Conservation (phyloP, 1,140 invertebrate species). For the Eueides isabella region DNA sequence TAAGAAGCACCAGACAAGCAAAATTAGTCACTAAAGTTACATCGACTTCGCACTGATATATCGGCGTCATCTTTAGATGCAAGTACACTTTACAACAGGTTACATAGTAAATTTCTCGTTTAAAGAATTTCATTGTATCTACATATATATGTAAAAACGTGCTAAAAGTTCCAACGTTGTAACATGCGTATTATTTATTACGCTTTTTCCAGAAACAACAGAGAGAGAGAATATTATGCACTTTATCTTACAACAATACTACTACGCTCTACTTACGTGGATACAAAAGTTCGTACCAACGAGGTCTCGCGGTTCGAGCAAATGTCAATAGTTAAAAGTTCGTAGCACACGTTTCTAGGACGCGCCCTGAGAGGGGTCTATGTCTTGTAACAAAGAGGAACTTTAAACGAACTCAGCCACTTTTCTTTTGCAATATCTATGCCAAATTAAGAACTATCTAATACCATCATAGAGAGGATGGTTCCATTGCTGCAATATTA, state of each 20-base stretch:
- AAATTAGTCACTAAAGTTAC: too few relatives aligned
- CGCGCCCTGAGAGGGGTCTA: background rate
- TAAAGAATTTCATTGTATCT: too few relatives aligned
- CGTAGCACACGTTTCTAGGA: background rate
- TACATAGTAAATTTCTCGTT: too few relatives aligned
- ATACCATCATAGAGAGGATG: too few relatives aligned
- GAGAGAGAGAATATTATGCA: background rate
- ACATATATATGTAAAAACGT: too few relatives aligned
- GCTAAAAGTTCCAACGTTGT: background rate
- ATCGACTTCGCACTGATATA: too few relatives aligned
- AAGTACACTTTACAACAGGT: too few relatives aligned
- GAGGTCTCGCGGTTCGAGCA: background rate
- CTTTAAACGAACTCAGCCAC: background rate
- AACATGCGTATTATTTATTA: background rate
- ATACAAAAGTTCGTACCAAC: background rate
- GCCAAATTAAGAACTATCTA: too few relatives aligned
- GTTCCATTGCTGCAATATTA: too few relatives aligned
- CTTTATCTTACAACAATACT: background rate
- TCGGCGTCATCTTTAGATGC: too few relatives aligned
- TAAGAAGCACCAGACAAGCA: too few relatives aligned
- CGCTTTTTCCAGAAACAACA: background rate
- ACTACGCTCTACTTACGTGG: background rate
- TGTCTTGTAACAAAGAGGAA: background rate
- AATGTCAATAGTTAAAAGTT: background rate
- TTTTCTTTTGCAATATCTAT: background rate